Percentiles rank a stretch among this genome's conserved stretches.
phyloP scores from a whole-genome alignment of 2,888 invertebrate species.

The Troides aeacus region DNA sequence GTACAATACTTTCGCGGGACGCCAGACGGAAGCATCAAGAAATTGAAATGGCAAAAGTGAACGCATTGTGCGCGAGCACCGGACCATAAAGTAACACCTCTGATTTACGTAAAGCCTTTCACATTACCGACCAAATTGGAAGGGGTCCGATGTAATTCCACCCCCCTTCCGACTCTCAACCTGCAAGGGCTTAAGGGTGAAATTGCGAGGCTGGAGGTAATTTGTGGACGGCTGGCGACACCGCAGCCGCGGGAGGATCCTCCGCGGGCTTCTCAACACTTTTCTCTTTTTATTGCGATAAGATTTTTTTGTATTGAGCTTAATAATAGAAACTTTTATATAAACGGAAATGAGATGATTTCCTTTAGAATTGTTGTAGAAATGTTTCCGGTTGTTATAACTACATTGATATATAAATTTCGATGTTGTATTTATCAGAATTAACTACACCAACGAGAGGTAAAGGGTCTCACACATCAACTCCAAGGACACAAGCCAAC shows the following conservation, averaged over 20 bases:
- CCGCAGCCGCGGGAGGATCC: constrained; percentile 8
- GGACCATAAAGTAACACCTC: constrained; percentile 44
- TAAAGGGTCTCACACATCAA: too few relatives aligned
- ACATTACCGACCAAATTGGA: constrained; percentile 58
- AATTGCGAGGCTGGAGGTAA: constrained; percentile 40
- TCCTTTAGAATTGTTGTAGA: too few relatives aligned
- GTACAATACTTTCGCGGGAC: constrained; percentile 5
- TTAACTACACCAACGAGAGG: too few relatives aligned
- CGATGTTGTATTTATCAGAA: too few relatives aligned
- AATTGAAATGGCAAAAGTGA: constrained; percentile 17
- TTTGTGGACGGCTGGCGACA: constrained; percentile 37
- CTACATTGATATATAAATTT: too few relatives aligned
- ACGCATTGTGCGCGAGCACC: constrained; percentile 33
- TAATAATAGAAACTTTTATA: neutral
- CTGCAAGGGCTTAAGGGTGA: constrained; percentile 38
- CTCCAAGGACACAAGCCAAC: too few relatives aligned
- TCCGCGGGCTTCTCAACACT: neutral
- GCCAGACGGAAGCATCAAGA: constrained; percentile 11
- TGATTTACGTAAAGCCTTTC: constrained; percentile 53
- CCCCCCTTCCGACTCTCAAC: constrained; percentile 29
- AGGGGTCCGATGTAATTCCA: constrained; percentile 44
- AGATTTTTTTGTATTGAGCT: constrained; percentile 1
- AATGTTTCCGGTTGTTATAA: too few relatives aligned
- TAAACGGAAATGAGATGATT: too few relatives aligned
- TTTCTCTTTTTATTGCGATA: constrained; percentile 1